Conservation (phyloP, 2,113 vertebrate genomes). For the Ceyx cyanopectus region DNA sequence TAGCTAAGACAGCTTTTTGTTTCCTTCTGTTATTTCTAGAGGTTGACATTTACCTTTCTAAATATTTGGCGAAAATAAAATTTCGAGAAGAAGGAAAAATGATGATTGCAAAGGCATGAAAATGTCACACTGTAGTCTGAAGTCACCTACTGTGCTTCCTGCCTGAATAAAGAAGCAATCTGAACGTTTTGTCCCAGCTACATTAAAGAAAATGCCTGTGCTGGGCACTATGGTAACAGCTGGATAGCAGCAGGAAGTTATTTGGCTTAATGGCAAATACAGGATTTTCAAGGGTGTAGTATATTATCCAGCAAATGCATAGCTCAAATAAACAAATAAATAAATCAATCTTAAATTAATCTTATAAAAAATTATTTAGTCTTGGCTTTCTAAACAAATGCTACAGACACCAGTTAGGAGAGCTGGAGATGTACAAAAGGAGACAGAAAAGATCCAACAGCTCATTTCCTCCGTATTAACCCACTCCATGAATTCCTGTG, state of each 20-base stretch:
- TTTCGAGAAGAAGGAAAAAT: neutral
- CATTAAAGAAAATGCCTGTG: neutral
- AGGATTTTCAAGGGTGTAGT: neutral
- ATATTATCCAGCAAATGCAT: neutral
- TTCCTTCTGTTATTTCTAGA: neutral
- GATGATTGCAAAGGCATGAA: neutral
- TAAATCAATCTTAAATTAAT: neutral
- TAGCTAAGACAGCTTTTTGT: neutral
- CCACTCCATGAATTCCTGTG: neutral
- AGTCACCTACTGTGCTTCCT: slow-evolving; percentile 8
- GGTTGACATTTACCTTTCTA: slow-evolving; percentile 1
- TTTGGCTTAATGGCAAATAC: neutral
- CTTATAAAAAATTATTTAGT: neutral
- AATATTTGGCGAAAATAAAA: neutral
- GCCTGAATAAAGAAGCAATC: neutral
- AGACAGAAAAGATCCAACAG: neutral
- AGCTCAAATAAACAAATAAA: neutral
- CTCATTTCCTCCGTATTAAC: slow-evolving; percentile 1
- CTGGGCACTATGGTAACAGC: slow-evolving; percentile 12
- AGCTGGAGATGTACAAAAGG: neutral
- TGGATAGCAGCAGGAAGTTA: neutral
- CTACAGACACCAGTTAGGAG: neutral
- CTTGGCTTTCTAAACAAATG: neutral
- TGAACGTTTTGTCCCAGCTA: neutral
- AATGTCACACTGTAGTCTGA: neutral